These are phyloP conservation scores for Shinisaurus crocodilurus DNA, from an alignment of 2,113 vertebrate genomes.

Conservation along the genomic window DNA sequence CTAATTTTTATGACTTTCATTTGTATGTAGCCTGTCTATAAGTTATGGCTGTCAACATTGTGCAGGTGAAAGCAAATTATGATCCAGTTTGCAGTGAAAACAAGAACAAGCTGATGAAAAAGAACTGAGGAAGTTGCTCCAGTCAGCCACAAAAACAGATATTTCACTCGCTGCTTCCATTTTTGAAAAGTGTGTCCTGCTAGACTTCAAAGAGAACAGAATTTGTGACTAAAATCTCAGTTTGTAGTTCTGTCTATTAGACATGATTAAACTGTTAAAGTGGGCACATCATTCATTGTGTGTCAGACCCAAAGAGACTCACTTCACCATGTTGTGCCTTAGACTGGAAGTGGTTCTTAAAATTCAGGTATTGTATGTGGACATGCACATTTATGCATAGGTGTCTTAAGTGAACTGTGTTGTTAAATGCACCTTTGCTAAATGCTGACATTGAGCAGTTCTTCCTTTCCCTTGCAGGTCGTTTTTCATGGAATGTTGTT, in stretches of 20 bases:
- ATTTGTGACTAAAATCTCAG: neutral
- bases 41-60: neutral
- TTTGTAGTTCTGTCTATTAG: neutral
- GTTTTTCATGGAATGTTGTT: slow-evolving; percentile 96
- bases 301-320: neutral
- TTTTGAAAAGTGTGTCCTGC: neutral
- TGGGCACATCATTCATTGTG: neutral
- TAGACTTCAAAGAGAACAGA: neutral
- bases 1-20: neutral
- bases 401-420: neutral
- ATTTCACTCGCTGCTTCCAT: neutral
- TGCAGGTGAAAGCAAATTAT: neutral
- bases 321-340: neutral
- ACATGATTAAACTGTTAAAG: neutral
- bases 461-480: slow-evolving; percentile 78
- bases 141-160: neutral
- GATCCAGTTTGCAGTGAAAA: neutral
- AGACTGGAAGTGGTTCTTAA: neutral
- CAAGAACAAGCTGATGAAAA: neutral
- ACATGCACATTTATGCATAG: neutral
- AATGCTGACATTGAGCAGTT: neutral
- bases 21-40: neutral
- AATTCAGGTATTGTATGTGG: neutral
- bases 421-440: neutral
- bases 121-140: neutral